A percentile compares a stretch with the other conserved stretches of the same genome.
Conservation (phyloP, 2,797 vertebrate genomes). For the Mionectes olivaceus region DNA sequence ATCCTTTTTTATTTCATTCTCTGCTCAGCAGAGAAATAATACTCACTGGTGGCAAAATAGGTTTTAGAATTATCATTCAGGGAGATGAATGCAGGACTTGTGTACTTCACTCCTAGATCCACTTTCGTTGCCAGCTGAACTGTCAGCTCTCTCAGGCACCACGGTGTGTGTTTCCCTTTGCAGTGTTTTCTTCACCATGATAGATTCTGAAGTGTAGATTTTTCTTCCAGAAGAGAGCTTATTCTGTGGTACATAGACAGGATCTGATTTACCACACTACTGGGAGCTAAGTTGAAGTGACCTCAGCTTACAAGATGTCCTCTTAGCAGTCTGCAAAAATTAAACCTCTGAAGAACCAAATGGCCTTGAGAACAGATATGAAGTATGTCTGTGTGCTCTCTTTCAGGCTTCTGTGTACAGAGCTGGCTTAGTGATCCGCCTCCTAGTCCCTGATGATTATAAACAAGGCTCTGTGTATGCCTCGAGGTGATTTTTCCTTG, state of each 20-base stretch:
- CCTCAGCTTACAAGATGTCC: background rate
- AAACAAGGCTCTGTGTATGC: slow-evolving; percentile 13
- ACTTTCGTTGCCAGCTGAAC: background rate
- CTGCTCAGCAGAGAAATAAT: background rate
- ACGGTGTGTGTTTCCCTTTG: background rate
- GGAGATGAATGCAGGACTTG: slow-evolving; percentile 1
- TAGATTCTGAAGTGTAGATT: slow-evolving; percentile 1
- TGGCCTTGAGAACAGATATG: background rate
- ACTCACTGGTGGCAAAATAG: slow-evolving; percentile 3
- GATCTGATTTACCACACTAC: slow-evolving; percentile 16
- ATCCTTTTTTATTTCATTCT: background rate
- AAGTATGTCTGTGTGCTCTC: background rate
- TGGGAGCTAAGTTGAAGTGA: background rate
- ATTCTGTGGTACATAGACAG: background rate
- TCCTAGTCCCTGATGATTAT: background rate
- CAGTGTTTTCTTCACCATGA: background rate
- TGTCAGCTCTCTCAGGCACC: background rate
- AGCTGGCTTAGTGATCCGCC: background rate
- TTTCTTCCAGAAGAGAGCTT: slow-evolving; percentile 30
- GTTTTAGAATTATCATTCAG: slow-evolving; percentile 27
- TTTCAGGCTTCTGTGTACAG: background rate
- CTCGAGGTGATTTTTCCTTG: slow-evolving; percentile 3
- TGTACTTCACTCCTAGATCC: background rate
- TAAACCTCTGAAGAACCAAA: slow-evolving; percentile 5
- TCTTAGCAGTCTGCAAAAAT: slow-evolving; percentile 15